Evolutionary conservation across 2,113 vertebrate species (phyloP), one percentile per base, ranked within the genome.

Genomic region (Ciconia stormi): DNA sequence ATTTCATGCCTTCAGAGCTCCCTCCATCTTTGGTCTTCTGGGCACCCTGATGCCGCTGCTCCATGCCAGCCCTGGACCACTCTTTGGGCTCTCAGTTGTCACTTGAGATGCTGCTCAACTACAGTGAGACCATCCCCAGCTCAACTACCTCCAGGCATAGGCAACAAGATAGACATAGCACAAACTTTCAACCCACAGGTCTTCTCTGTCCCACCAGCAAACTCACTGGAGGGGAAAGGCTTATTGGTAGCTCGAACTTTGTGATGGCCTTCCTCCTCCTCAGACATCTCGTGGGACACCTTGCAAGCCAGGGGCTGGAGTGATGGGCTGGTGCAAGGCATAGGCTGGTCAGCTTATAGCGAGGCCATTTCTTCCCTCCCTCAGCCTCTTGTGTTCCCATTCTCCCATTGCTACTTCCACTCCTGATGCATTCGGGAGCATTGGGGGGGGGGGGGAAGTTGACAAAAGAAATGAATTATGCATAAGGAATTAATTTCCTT

Each of bases 401-500:
- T 97, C 93, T 97, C 70, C 96, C 86, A 69, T 92, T 94, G 91
- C 96, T 76, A 55, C 84, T 94, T 97, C 96, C 63, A 94, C 74
- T 96, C 56, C 94, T 95, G 92, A 66, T 96, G 96, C 92, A 46
- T 90, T 87, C 13, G 81, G 97, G 96, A 97, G 97, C 96, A 67
- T 97, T 95, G 95, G 89, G 44, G 44, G 4, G 17, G 44, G 44
- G 17, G 17, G 16, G 16, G 16, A 9, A 98, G 97, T 98, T 97
- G 97, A 98, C 98, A 98, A 98, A 98, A 97, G 98, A 98, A 97
- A 98, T 98, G 98, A 98, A 98, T 98, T 98, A 98, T 98, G 98
- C 97, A 98, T 98, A 98, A 97, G 97, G 98, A 98, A 98, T 98
- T 98, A 98, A 98, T 98, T 98, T 98, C 94, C 95, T 98, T 98